Conservation (phyloP, 2,888 invertebrate species). For the Lasioglossum marginatum region DNA sequence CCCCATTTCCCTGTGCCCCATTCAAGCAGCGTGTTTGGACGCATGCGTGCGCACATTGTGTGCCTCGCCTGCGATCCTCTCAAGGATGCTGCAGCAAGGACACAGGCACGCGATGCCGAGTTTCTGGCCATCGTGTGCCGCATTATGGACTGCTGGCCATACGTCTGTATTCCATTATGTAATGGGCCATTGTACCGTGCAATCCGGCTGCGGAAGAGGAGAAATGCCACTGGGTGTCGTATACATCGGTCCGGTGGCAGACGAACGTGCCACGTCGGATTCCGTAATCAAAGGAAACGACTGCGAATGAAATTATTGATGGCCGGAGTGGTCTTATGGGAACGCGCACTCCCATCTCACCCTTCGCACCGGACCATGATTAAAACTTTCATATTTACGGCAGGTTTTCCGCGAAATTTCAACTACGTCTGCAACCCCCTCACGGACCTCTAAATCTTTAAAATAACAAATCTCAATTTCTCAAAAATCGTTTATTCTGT, state of each 20-base stretch:
- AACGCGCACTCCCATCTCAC: neutral
- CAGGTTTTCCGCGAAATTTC: neutral
- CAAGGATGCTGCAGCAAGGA: slow-evolving; percentile 51
- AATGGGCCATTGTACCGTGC: slow-evolving; percentile 77
- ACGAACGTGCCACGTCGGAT: slow-evolving; percentile 49
- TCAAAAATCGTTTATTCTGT: too few relatives aligned
- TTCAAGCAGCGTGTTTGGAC: neutral
- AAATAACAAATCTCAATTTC: neutral
- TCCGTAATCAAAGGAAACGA: slow-evolving; percentile 77
- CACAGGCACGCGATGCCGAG: slow-evolving; percentile 52
- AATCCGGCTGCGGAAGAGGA: slow-evolving; percentile 67
- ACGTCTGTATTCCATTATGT: slow-evolving; percentile 77
- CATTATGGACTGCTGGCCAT: slow-evolving; percentile 63
- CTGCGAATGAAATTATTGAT: slow-evolving; percentile 72
- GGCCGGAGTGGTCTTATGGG: slow-evolving; percentile 16
- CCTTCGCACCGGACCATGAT: neutral
- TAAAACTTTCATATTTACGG: slow-evolving; percentile 14
- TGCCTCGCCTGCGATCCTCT: slow-evolving; percentile 39
- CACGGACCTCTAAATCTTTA: neutral
- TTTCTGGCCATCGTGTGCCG: slow-evolving; percentile 51
- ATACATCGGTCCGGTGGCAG: slow-evolving; percentile 51
- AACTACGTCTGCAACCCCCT: neutral
- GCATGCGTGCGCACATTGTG: slow-evolving; percentile 11
- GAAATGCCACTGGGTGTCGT: slow-evolving; percentile 76
- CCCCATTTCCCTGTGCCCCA: neutral